These are phyloP conservation scores for Trichogramma dendrolimi DNA, from an alignment of 2,888 invertebrate genomes.

Conservation along the genomic window DNA sequence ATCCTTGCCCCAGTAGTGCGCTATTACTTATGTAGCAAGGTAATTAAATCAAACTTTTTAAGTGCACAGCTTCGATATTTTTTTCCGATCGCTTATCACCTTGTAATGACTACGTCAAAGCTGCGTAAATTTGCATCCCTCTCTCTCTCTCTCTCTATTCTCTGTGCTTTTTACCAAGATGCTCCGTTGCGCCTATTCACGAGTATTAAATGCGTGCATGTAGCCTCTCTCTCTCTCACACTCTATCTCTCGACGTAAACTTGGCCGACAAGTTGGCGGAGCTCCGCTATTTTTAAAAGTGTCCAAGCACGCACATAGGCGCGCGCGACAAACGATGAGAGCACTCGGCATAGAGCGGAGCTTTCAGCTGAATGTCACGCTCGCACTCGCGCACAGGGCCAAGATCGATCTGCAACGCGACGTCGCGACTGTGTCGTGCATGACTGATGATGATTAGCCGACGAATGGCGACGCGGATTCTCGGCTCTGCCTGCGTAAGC, in stretches of 20 bases:
- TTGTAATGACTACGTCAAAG: too few species aligned
- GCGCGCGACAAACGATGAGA: constrained; percentile 6
- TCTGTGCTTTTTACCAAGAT: too few species aligned
- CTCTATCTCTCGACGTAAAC: background rate
- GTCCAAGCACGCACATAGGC: background rate
- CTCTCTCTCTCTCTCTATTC: too few species aligned
- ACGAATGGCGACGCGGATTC: background rate
- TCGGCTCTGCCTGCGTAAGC: too few species aligned
- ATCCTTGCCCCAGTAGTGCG: too few species aligned
- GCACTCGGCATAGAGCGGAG: background rate
- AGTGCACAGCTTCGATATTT: too few species aligned
- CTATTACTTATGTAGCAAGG: too few species aligned
- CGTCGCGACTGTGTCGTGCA: background rate
- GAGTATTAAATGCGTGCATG: too few species aligned
- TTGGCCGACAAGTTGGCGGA: background rate
- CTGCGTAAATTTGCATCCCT: too few species aligned
- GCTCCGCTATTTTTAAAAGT: background rate
- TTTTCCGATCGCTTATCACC: too few species aligned
- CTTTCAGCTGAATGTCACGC: background rate
- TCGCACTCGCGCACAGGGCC: background rate
- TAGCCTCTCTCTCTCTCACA: background rate
- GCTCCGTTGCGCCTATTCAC: too few species aligned
- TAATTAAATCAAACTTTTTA: too few species aligned
- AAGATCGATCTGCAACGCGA: background rate
- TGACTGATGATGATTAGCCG: background rate